Evolutionary conservation across 1,140 invertebrate species (phyloP).

Genomic region (Drosophila miranda): DNA sequence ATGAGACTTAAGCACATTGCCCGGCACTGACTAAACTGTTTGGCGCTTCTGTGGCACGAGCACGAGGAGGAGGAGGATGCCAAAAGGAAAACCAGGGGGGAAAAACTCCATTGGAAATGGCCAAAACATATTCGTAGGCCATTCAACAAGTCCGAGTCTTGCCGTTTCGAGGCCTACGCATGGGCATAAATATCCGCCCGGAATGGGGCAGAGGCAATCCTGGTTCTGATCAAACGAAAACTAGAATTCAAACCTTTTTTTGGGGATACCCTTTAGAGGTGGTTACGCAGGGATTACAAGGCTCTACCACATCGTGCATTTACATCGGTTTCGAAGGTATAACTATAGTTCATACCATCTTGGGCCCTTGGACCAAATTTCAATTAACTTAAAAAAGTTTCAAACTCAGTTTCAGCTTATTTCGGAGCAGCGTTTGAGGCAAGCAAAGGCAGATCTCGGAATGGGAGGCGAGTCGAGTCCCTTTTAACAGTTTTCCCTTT

Average conservation of each 20-base stretch:
- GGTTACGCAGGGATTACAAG: too few species aligned
- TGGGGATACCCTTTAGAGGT: background rate
- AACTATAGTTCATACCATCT: background rate
- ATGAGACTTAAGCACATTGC: conserved; percentile 79
- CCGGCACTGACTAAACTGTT: conserved; percentile 44
- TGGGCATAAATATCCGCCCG: conserved; percentile 58
- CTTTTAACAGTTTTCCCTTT: conserved; percentile 47
- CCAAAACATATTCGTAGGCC: conserved; percentile 27
- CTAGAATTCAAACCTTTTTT: conserved; percentile 43
- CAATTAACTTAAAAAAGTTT: conserved; percentile 78
- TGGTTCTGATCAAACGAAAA: conserved; percentile 35
- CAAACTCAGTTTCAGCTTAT: conserved; percentile 7
- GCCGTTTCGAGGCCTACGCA: conserved; percentile 49
- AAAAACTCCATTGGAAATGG: background rate
- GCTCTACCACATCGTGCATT: background rate
- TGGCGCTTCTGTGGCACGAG: conserved; percentile 6
- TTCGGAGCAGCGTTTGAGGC: conserved; percentile 15
- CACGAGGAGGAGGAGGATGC: too few species aligned
- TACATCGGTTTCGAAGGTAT: background rate
- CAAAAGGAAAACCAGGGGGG: background rate
- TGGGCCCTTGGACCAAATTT: conserved; percentile 34
- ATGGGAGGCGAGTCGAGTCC: conserved; percentile 10
- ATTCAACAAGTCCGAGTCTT: conserved; percentile 62
- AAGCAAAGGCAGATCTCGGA: too few species aligned
- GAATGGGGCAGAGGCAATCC: conserved; percentile 20